Percentiles rank a stretch among this genome's conserved stretches.
Evolutionary conservation across 2,113 vertebrate genomes (phyloP).

Genomic region (Oplegnathus fasciatus): DNA sequence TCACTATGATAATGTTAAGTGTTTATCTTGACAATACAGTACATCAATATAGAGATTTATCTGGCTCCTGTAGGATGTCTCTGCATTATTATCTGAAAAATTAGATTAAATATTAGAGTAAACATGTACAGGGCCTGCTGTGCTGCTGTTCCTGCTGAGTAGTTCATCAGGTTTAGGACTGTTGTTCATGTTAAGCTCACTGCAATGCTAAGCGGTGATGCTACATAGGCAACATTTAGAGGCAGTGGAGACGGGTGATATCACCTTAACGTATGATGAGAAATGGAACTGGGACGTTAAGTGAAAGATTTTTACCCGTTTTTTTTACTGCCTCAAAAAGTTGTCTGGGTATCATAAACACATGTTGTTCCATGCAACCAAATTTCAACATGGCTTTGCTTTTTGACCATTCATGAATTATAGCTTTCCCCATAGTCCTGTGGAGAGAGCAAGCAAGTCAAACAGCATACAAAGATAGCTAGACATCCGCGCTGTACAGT

Average conservation of each 20-base stretch:
- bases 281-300: not conserved
- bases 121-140: slow-evolving; percentile 12
- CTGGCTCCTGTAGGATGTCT: not conserved
- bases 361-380: slow-evolving; percentile 22
- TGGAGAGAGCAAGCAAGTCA: not conserved
- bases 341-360: slow-evolving; percentile 21
- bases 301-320: not conserved
- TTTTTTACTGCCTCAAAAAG: slow-evolving; percentile 49
- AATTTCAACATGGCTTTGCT: slow-evolving; percentile 46
- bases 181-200: not conserved
- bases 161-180: not conserved
- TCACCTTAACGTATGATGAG: not conserved
- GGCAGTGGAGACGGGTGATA: slow-evolving; percentile 12
- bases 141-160: slow-evolving; percentile 30
- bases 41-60: not conserved
- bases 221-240: slow-evolving; percentile 36
- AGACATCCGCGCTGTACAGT: not conserved
- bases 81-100: not conserved
- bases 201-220: not conserved
- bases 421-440: not conserved
- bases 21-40: not conserved
- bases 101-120: slow-evolving; percentile 1
- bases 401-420: slow-evolving; percentile 41
- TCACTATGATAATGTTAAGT: not conserved
- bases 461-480: not conserved